Evolutionary conservation across 1,140 invertebrate genomes (phyloP), one percentile per base, ranked within the genome.

Genomic region (Cotesia typhae): DNA sequence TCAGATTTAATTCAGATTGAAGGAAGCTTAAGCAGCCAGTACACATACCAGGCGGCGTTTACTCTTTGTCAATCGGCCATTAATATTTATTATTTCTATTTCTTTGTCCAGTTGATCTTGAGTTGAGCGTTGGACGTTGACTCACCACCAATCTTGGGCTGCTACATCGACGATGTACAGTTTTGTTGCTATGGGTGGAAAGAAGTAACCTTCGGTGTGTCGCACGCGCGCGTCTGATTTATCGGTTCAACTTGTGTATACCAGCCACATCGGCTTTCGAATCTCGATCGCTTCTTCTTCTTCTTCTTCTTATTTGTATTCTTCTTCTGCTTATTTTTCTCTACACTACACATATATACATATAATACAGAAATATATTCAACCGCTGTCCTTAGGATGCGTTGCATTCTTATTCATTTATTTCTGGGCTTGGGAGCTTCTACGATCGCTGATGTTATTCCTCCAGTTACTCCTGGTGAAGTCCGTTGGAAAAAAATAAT

Each of bases 211-310:
- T 70, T 71, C 69, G 61, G 60, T 71, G 69, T 71, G 69, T 71
- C 70, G 67, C 67, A 69, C 36, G 63, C 68, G 72, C 64, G 12
- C 71, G 67, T 61, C 74, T 77, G 72, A 75, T 75, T 77, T 77
- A 75, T 77, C 60, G 74, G 69, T 61, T 70, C 59, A 47, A 68
- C 41, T 47, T 47, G 41, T 47, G 41, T 47, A 37, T 57, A 38
- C 52, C 68, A 70, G 28, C 60, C 28, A 71, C 60, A 71, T 71
- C 61, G 68, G 17, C 41, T 60, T 61, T 53, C 35, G 61, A 71
- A 64, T 65, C 61, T 64, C 69, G 35, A 71, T 71, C 69, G 51
- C 53, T 57, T 38, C 6, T 47, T 59, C 41, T 36, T 10, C 37
- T 14, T 5, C 41, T 36, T 17, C 12, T 63, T 63, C 4, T 70